Evolutionary conservation across 2,113 vertebrate genomes (phyloP).

Genomic region (Rhynchomys soricoides): DNA sequence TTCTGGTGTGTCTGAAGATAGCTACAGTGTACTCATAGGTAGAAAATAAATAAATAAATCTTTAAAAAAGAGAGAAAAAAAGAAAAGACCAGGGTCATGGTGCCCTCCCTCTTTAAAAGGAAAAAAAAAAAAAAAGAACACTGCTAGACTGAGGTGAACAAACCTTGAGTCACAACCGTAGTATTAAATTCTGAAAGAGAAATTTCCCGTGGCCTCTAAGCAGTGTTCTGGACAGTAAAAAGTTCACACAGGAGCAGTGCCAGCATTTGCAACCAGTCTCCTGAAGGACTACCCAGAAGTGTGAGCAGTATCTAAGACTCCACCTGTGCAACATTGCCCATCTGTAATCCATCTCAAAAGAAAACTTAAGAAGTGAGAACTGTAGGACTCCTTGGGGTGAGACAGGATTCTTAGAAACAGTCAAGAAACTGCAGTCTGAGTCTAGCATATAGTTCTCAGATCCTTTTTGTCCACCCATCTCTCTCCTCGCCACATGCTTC

Average conservation of each 20-base stretch:
- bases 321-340: not conserved
- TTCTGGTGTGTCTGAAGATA: no score
- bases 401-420: not conserved
- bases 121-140: no score
- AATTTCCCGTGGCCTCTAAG: not conserved
- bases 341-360: not conserved
- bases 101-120: no score
- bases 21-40: no score
- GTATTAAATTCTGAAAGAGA: not conserved
- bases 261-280: not conserved
- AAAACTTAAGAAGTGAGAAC: not conserved
- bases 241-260: not conserved
- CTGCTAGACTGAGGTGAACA: not conserved
- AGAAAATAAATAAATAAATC: no score
- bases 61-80: no score
- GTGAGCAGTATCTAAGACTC: not conserved
- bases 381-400: not conserved
- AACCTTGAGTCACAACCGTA: not conserved
- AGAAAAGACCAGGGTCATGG: no score
- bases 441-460: not conserved
- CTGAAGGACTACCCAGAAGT: not conserved
- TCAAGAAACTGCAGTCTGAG: not conserved
- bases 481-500: not conserved
- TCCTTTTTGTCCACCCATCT: not conserved
- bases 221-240: not conserved